phyloP scores from a whole-genome alignment of 2,797 vertebrate genomes.

The Cynopterus sphinx region DNA sequence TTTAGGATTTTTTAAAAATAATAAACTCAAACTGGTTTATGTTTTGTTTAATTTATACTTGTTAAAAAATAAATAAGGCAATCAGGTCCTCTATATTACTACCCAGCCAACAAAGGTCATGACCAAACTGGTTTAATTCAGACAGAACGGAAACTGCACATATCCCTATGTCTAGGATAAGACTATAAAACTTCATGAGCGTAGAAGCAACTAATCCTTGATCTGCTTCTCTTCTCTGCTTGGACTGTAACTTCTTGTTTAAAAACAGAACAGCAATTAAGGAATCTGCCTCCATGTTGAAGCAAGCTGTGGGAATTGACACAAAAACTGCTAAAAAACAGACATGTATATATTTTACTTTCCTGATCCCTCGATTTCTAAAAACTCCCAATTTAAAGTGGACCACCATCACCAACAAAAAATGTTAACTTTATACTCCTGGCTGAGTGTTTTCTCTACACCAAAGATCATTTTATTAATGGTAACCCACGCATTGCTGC shows the following conservation, averaged over 20 bases:
- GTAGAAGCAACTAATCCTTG: neutral
- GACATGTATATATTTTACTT: neutral
- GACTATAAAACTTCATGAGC: neutral
- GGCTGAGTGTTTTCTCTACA: neutral
- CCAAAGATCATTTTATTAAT: neutral
- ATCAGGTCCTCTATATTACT: neutral
- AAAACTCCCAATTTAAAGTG: neutral
- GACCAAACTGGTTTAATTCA: neutral
- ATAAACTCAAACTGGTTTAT: conserved; percentile 22
- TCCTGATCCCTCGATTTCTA: neutral
- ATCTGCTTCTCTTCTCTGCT: neutral
- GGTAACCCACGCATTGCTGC: neutral
- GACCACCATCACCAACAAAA: neutral
- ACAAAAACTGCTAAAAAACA: neutral
- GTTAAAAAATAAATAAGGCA: conserved; percentile 1
- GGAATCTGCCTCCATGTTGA: neutral
- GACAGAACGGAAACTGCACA: neutral
- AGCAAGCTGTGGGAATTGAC: neutral
- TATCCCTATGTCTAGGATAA: neutral
- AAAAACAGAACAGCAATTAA: neutral
- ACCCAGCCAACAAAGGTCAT: neutral
- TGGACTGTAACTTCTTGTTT: neutral
- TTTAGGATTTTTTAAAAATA: neutral
- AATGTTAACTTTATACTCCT: neutral
- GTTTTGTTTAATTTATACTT: conserved; percentile 20